Conservation (phyloP, 2,888 invertebrate species). For the Eupithecia subumbrata region DNA sequence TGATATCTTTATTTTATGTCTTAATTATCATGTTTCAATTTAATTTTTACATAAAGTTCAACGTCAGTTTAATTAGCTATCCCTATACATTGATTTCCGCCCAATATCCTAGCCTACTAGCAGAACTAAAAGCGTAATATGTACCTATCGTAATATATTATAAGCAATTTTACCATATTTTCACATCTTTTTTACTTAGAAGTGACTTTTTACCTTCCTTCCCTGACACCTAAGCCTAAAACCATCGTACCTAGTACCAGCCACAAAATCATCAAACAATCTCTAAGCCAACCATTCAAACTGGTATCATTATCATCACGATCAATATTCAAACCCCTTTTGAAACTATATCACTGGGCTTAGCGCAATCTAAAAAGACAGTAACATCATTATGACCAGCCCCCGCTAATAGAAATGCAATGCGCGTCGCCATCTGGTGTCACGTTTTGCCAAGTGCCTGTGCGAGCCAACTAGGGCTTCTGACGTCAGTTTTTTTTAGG, state of each 20-base stretch:
- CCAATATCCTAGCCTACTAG: not conserved
- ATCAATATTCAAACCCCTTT: conserved; percentile 3
- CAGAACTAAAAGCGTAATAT: too few relatives aligned
- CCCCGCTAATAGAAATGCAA: conserved; percentile 34
- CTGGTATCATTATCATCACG: not conserved
- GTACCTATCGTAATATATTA: too few relatives aligned
- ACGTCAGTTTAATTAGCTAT: not conserved
- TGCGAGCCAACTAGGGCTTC: conserved; percentile 19
- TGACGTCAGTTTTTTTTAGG: conserved; percentile 26
- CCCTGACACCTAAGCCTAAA: not conserved
- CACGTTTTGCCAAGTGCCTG: conserved; percentile 33
- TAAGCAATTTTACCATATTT: too few relatives aligned
- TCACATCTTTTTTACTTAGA: not conserved
- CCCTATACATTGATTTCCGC: not conserved
- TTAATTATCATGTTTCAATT: not conserved
- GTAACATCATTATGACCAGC: conserved; percentile 32
- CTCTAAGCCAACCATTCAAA: not conserved
- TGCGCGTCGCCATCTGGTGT: conserved; percentile 27
- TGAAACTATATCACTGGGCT: conserved; percentile 4
- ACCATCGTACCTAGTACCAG: not conserved
- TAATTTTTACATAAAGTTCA: not conserved
- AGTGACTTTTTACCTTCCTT: not conserved
- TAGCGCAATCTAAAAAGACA: conserved; percentile 26
- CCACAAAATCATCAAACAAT: not conserved
- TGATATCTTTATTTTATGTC: not conserved